Evolutionary conservation across 2,888 invertebrate genomes (phyloP), one percentile per base, ranked within the genome.

Genomic region (Bedellia somnulentella): DNA sequence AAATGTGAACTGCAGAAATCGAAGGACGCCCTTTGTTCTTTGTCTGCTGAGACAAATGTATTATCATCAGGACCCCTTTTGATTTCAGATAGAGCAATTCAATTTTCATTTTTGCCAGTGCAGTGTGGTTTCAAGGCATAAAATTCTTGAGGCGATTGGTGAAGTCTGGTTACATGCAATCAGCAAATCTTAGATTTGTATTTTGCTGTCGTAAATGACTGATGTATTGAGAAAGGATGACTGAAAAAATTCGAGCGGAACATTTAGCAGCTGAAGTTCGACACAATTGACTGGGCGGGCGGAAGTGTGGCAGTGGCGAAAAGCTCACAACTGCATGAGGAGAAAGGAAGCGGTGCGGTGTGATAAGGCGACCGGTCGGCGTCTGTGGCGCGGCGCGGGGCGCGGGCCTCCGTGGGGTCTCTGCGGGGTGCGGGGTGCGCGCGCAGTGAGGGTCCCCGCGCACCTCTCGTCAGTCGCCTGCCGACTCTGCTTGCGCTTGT

Each of bases 401-500:
- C 41, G 44, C 34, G 34, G 36, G 36, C 35, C 35, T 44, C 43
- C 38, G 50, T 41, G 50, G 31, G 35, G 32, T 30, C 27, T 36
- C 42, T 44, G 54, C 49, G 49, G 44, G 45, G 54, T 37, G 56
- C 40, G 57, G 60, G 55, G 63, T 62, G 64, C 66, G 66, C 67
- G 68, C 71, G 68, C 67, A 61, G 46, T 49, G 56, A 58, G 58
- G 54, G 59, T 55, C 66, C 67, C 68, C 67, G 54, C 64, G 66
- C 50, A 55, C 60, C 61, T 51, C 59, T 63, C 67, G 66, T 67
- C 78, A 79, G 79, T 79, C 79, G 79, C 76, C 78, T 62, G 79
- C 78, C 79, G 73, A 70, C 75, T 73, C 73, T 46, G 75, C 73
- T 73, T 73, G 70, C 63, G 73, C 73, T 75, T 73, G 73, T 73